A percentile compares a stretch with the other conserved stretches of the same genome.
Evolutionary conservation across 2,113 vertebrate genomes (phyloP).

Genomic region (Strix uralensis): DNA sequence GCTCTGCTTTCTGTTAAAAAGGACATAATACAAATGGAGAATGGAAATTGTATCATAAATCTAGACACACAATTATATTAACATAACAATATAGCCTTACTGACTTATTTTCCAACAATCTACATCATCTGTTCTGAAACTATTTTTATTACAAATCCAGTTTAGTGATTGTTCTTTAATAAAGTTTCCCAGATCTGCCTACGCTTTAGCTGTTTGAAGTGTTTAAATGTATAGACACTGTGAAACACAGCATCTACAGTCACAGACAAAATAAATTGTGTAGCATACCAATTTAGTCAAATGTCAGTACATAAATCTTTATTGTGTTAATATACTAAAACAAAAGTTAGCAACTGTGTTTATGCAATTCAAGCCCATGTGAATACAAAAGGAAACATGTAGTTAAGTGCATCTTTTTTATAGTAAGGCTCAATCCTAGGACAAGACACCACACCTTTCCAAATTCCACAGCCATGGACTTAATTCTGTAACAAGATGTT

Average conservation of each 20-base stretch:
- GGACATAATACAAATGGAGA: conserved; percentile 82
- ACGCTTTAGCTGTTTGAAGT: neutral
- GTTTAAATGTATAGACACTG: neutral
- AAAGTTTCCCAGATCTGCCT: neutral
- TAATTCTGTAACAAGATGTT: neutral
- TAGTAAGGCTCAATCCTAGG: neutral
- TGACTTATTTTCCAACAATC: neutral
- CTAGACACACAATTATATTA: conserved; percentile 69
- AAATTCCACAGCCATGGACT: neutral
- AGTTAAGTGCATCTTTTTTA: neutral
- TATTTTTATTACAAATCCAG: neutral
- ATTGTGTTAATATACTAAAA: neutral
- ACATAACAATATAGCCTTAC: conserved; percentile 63
- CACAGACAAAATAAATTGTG: neutral
- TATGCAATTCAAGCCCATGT: neutral
- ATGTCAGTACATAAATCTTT: neutral
- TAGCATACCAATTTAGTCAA: neutral
- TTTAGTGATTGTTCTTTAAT: neutral
- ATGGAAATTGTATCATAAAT: conserved; percentile 79
- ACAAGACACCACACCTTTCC: neutral
- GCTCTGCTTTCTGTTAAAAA: conserved; percentile 84
- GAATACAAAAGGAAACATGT: neutral
- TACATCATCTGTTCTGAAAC: neutral
- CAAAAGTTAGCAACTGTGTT: neutral
- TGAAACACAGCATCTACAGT: neutral